These are phyloP conservation scores for Lepidostoma basale DNA, from an alignment of 1,140 invertebrate species.

Conservation along the genomic window DNA sequence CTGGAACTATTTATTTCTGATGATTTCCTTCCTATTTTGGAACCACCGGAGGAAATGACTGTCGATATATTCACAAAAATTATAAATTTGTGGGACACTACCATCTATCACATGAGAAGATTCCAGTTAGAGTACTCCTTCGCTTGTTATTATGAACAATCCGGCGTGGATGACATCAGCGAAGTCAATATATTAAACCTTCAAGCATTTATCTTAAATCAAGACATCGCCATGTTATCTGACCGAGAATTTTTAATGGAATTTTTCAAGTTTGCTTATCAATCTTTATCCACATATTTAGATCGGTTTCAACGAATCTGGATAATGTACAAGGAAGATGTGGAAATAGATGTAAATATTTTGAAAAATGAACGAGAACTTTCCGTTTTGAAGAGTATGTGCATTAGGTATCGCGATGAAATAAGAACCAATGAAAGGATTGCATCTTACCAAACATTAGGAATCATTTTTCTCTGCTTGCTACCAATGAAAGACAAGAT, in stretches of 20 bases:
- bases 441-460: constrained; percentile 65
- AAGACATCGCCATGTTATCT: constrained; percentile 65
- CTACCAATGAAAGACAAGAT: constrained; percentile 73
- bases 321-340: constrained; percentile 73
- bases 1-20: constrained; percentile 61
- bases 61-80: constrained; percentile 60
- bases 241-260: constrained; percentile 62
- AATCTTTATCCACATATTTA: constrained; percentile 67
- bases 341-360: constrained; percentile 63
- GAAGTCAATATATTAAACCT: constrained; percentile 55
- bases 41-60: constrained; percentile 64
- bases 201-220: constrained; percentile 64
- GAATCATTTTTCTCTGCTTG: constrained; percentile 72
- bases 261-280: constrained; percentile 65
- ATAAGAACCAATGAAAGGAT: constrained; percentile 67
- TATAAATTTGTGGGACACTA: constrained; percentile 65
- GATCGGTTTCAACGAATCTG: constrained; percentile 70
- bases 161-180: constrained; percentile 71
- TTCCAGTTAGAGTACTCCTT: constrained; percentile 64
- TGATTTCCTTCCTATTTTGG: constrained; percentile 57
- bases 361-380: constrained; percentile 62
- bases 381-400: constrained; percentile 64
- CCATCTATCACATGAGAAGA: constrained; percentile 48
- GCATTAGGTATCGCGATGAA: constrained; percentile 67
- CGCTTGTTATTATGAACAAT: constrained; percentile 57